Conservation (phyloP, 2,113 vertebrate genomes). For the Hiodon alosoides region DNA sequence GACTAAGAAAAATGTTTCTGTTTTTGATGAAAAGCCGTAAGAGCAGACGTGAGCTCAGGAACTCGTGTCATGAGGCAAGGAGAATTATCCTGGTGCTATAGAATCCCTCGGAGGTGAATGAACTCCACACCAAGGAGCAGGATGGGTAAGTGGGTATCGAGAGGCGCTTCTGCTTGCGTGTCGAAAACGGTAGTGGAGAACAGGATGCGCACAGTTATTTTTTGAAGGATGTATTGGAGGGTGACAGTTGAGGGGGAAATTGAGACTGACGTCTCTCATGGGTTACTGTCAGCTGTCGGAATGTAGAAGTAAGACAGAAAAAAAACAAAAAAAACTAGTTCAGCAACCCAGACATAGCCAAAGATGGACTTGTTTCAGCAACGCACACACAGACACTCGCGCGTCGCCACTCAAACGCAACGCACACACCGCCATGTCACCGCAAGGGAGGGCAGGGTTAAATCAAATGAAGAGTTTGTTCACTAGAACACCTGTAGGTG, state of each 20-base stretch:
- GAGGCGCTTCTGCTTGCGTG: not conserved
- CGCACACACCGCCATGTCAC: not conserved
- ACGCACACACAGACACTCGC: not conserved
- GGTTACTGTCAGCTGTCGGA: not conserved
- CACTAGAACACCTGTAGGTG: slow-evolving; percentile 13
- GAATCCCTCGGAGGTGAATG: slow-evolving; percentile 31
- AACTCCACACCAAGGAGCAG: slow-evolving; percentile 22
- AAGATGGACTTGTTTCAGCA: not conserved
- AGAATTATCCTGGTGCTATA: slow-evolving; percentile 30
- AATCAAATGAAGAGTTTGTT: not conserved
- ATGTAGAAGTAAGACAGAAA: slow-evolving; percentile 1
- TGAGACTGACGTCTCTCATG: slow-evolving; percentile 25
- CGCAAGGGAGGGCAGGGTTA: not conserved
- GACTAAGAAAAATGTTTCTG: slow-evolving; percentile 14
- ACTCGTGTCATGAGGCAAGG: not conserved
- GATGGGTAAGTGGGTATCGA: not conserved
- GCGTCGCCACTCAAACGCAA: not conserved
- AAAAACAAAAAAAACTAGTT: not conserved
- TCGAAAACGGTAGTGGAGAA: slow-evolving; percentile 30
- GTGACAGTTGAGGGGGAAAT: slow-evolving; percentile 28
- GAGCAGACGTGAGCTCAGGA: not conserved
- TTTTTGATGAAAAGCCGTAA: slow-evolving; percentile 12
- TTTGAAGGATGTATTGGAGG: slow-evolving; percentile 31
- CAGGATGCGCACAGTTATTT: slow-evolving; percentile 34
- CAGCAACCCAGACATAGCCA: not conserved